phyloP scores from a whole-genome alignment of 1,140 invertebrate genomes.

The Pachypeltis micranthus region DNA sequence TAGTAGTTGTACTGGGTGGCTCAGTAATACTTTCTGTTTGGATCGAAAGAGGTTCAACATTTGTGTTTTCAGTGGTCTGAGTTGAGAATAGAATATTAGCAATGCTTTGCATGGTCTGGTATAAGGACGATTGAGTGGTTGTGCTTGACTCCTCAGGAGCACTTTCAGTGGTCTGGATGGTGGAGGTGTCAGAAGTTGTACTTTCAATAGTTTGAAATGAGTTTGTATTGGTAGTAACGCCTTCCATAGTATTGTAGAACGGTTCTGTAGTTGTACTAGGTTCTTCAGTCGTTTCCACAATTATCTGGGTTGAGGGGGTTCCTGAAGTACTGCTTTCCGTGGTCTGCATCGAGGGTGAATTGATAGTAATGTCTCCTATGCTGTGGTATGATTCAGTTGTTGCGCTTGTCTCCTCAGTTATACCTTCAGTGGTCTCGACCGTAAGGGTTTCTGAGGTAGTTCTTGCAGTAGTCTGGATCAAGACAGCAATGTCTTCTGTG shows the following conservation, averaged over 20 bases:
- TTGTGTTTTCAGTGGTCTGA: too few species aligned
- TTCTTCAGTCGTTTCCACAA: not conserved
- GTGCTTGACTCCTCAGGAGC: too few species aligned
- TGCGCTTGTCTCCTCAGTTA: too few species aligned
- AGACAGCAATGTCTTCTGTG: constrained; percentile 16
- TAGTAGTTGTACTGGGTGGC: too few species aligned
- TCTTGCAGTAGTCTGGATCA: constrained; percentile 1
- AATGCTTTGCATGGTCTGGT: too few species aligned
- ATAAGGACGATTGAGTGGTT: too few species aligned
- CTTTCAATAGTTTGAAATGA: constrained; percentile 10
- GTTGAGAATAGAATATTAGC: too few species aligned
- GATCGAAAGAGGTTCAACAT: too few species aligned
- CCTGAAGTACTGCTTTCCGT: not conserved
- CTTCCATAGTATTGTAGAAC: too few species aligned
- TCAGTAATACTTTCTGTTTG: too few species aligned
- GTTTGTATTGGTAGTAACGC: not conserved
- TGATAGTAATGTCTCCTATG: constrained; percentile 6
- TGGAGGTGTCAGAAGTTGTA: not conserved
- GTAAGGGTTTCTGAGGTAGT: constrained; percentile 20
- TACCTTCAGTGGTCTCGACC: not conserved
- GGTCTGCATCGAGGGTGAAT: not conserved
- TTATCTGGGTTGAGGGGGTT: not conserved
- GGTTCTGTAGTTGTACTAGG: not conserved
- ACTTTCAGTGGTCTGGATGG: not conserved
- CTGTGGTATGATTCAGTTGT: too few species aligned